Evolutionary conservation across 2,113 vertebrate species (phyloP).

Genomic region (Cyprinodon brontotheroides): DNA sequence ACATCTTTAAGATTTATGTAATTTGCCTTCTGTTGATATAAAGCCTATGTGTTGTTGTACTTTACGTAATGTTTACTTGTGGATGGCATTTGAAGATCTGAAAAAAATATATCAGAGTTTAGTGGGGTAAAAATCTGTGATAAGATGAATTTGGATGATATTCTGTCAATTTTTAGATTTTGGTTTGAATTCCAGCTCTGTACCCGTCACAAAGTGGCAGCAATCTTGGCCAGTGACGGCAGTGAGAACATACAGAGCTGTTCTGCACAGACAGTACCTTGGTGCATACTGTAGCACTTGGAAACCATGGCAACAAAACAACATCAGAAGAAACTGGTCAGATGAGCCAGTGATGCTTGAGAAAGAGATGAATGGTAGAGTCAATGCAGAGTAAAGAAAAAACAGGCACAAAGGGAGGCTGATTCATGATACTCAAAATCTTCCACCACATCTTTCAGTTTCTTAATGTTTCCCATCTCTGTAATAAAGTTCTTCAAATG

Average conservation of each 20-base stretch:
- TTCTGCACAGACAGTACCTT: slow-evolving; percentile 61
- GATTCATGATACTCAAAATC: slow-evolving; percentile 25
- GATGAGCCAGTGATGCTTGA: slow-evolving; percentile 70
- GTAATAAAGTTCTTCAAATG: slow-evolving; percentile 20
- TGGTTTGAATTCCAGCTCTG: not conserved
- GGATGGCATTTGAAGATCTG: not conserved
- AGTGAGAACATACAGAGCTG: slow-evolving; percentile 49
- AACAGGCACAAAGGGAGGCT: slow-evolving; percentile 28
- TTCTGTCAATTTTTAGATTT: not conserved
- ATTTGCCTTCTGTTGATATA: slow-evolving; percentile 9
- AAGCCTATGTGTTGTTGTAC: not conserved
- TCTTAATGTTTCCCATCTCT: not conserved
- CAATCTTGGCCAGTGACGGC: slow-evolving; percentile 33
- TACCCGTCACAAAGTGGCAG: slow-evolving; percentile 25
- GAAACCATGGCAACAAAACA: slow-evolving; percentile 85
- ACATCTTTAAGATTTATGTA: slow-evolving; percentile 9
- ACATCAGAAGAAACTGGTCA: slow-evolving; percentile 76
- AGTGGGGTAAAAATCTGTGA: not conserved
- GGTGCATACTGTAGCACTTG: slow-evolving; percentile 75
- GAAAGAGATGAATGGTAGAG: slow-evolving; percentile 65
- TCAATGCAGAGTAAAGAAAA: slow-evolving; percentile 46
- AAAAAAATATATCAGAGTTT: not conserved
- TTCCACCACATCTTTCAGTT: not conserved
- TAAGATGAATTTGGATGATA: not conserved
- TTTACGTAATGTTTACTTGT: not conserved